phyloP scores from a whole-genome alignment of 2,113 vertebrate genomes.

The Pluvianellus socialis region DNA sequence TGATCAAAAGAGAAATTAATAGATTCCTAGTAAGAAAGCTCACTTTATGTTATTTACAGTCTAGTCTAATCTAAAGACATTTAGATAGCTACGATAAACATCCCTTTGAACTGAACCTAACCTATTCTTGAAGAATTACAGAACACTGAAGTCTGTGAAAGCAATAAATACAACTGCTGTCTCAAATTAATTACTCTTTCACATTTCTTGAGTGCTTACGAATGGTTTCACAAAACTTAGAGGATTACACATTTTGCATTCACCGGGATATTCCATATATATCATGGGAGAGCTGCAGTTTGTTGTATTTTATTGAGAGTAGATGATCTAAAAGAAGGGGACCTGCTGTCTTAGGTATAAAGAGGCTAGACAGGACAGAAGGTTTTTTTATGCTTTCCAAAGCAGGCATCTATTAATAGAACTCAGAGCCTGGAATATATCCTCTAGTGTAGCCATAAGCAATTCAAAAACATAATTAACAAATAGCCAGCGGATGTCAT shows the following conservation, averaged over 20 bases:
- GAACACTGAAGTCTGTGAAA: neutral
- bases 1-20: conserved; percentile 43
- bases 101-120: conserved; percentile 25
- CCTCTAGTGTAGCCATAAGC: conserved; percentile 15
- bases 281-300: neutral
- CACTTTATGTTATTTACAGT: conserved; percentile 33
- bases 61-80: conserved; percentile 28
- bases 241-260: neutral
- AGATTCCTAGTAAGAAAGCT: conserved; percentile 20
- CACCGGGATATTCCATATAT: neutral
- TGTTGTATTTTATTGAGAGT: neutral
- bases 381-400: conserved; percentile 16
- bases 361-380: neutral
- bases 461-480: conserved; percentile 55
- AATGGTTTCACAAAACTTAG: neutral
- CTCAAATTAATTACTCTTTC: neutral
- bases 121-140: neutral
- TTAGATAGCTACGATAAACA: conserved; percentile 26
- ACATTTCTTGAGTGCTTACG: neutral
- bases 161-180: neutral
- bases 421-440: conserved; percentile 50
- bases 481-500: conserved; percentile 21
- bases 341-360: neutral
- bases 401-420: conserved; percentile 62
- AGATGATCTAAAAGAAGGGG: conserved; percentile 8